Base-by-base conservation (phyloP, 2,888 invertebrate genomes). In the Marasmarcha lunaedactyla region DNA sequence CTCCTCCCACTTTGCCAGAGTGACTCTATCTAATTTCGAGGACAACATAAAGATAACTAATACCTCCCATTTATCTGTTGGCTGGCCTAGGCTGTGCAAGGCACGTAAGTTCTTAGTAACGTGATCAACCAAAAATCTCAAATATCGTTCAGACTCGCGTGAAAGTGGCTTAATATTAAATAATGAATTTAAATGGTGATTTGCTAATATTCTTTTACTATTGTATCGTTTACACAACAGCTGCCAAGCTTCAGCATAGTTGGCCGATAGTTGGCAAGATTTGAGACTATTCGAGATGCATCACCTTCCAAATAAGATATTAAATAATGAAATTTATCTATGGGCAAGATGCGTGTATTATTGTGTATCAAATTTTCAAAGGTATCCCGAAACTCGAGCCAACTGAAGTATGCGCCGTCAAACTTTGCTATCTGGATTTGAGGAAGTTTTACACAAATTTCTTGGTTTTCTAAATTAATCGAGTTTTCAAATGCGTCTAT, bases 51-150 rank as follows among this genome's bases (percentile, higher is more conserved):
- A n/a, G n/a, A n/a, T n/a, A 12, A 49, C 30, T n/a, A 45, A 14
- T 1, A 30, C 20, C 12, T 46, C 48, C 44, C 45, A 48, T 2
- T 44, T 37, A 10, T 46, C 45, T 1, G 51, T 48, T 1, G 49
- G 48, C 20, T 46, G 46, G 1, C 45, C 51, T n/a, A 50, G 33
- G 25, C 39, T 47, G 5, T 42, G 14, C 35, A 52, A 39, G 1
- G 49, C 52, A 6, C 52, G 46, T 11, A 52, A 37, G 26, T 50
- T 50, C 36, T 52, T 48, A 6, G 44, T 46, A 1, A 48, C 45
- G 20, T 48, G 42, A 34, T 52, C 52, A 0, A 52, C 45, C 2
- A 52, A 37, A 35, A 42, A 44, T 12, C 50, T 42, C 5, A 52
- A 26, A 0, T 45, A 43, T 6, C 33, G 43, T 14, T 48, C 49